These are phyloP conservation scores for Uromys caudimaculatus DNA, from an alignment of 2,797 vertebrate genomes.

Conservation along the genomic window DNA sequence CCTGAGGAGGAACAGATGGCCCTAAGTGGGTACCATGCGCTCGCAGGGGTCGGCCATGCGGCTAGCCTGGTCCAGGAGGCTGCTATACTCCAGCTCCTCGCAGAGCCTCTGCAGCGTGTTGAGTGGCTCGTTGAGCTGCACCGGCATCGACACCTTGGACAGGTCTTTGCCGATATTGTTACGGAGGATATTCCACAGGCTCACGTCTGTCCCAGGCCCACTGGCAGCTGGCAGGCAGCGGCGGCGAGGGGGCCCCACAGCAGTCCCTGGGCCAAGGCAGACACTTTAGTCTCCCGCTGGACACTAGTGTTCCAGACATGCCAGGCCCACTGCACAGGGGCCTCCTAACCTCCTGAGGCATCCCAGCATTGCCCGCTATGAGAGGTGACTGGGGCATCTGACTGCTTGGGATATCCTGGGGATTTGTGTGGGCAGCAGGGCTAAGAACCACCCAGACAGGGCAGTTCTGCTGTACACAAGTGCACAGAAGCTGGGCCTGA, in stretches of 20 bases:
- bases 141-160: constrained; percentile 94
- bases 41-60: constrained; percentile 90
- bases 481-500: background rate
- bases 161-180: constrained; percentile 97
- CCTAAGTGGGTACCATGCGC: constrained; percentile 89
- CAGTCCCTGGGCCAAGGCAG: background rate
- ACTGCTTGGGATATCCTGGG: background rate
- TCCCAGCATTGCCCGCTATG: background rate
- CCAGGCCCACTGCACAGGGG: background rate
- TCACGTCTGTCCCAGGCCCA: constrained; percentile 91
- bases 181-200: constrained; percentile 93
- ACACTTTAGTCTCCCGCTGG: background rate
- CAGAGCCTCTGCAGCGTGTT: constrained; percentile 93
- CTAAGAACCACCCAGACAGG: background rate
- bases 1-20: background rate
- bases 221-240: constrained; percentile 88
- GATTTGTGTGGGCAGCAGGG: background rate
- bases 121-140: constrained; percentile 89
- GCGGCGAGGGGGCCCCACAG: constrained; percentile 84
- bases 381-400: background rate
- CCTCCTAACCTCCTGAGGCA: background rate
- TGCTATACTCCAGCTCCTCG: constrained; percentile 94
- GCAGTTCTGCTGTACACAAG: background rate
- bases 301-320: background rate
- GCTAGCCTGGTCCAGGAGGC: constrained; percentile 93